phyloP scores from a whole-genome alignment of 2,888 invertebrate species.

The Candidula unifasciata region DNA sequence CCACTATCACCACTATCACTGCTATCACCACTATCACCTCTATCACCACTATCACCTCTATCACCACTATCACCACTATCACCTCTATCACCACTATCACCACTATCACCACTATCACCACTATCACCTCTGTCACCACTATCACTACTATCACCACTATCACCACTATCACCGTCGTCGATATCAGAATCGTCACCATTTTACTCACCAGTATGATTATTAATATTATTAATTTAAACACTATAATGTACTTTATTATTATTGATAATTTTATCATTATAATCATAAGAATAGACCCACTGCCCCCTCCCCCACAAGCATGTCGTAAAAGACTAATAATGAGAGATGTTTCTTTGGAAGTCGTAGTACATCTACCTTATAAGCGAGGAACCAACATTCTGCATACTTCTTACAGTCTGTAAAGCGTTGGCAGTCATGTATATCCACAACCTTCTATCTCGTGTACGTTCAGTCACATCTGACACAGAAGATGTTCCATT shows the following conservation, averaged over 20 bases:
- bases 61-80: not conserved
- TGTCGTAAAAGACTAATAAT: too few species aligned
- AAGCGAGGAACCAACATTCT: too few species aligned
- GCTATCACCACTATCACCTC: not conserved
- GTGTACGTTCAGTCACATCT: too few species aligned
- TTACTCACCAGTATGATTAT: not conserved
- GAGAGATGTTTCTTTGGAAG: too few species aligned
- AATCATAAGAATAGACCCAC: not conserved
- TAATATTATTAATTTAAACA: not conserved
- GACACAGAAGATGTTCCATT: too few species aligned
- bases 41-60: not conserved
- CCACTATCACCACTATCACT: not conserved
- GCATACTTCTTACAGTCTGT: too few species aligned
- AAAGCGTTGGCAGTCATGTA: too few species aligned
- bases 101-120: not conserved
- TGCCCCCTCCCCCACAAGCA: too few species aligned
- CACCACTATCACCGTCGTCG: not conserved
- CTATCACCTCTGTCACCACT: not conserved
- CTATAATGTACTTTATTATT: not conserved
- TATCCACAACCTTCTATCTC: too few species aligned
- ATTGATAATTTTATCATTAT: not conserved
- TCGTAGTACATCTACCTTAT: too few species aligned
- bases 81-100: not conserved
- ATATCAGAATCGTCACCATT: not conserved
- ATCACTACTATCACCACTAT: not conserved